Evolutionary conservation across 2,797 vertebrate species (phyloP).

Genomic region (Eulemur rubriventer): DNA sequence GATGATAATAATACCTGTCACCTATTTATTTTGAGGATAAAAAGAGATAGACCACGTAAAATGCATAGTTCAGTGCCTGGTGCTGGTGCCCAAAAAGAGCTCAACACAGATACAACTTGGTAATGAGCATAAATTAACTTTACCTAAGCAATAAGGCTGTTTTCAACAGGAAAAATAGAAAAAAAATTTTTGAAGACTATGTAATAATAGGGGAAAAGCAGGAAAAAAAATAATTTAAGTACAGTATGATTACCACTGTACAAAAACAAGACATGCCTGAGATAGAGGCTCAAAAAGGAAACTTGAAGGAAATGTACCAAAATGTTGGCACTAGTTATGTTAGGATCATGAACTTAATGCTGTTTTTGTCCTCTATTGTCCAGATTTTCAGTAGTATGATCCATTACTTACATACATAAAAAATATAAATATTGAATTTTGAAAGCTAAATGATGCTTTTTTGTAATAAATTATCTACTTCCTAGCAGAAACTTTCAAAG

Average conservation of each 20-base stretch:
- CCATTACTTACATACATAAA: not conserved
- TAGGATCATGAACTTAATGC: not conserved
- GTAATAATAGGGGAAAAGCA: not conserved
- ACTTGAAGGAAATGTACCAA: not conserved
- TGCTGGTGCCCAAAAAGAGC: not conserved
- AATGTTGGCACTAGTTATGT: not conserved
- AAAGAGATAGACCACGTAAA: not conserved
- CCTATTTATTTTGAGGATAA: not conserved
- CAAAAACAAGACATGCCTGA: not conserved
- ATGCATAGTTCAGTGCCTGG: not conserved
- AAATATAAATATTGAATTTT: not conserved
- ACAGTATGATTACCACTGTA: not conserved
- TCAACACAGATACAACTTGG: not conserved
- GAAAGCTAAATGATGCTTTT: not conserved
- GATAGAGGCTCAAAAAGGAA: not conserved
- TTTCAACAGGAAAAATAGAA: not conserved
- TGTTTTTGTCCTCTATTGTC: not conserved
- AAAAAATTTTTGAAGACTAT: not conserved
- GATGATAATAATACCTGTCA: not conserved
- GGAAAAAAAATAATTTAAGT: not conserved
- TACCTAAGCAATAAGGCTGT: not conserved
- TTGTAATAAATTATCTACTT: constrained; percentile 15
- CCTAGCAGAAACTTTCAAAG: constrained; percentile 1
- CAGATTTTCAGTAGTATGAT: not conserved
- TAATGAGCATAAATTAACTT: not conserved